phyloP scores from a whole-genome alignment of 2,797 vertebrate species.

The Molossus alvarezi region DNA sequence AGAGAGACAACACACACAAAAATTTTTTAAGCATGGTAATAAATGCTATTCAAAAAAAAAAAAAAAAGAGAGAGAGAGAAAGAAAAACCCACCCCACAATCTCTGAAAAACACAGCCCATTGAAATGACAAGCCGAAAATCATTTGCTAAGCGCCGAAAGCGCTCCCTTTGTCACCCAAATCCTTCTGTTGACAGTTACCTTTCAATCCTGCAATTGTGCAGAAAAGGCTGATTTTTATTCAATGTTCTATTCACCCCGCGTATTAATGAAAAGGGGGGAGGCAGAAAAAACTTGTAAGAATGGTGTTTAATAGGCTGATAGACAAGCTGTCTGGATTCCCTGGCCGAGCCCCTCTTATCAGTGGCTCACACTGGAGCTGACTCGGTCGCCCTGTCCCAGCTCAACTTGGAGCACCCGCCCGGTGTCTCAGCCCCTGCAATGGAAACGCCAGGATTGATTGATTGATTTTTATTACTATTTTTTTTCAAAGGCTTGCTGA shows the following conservation, averaged over 20 bases:
- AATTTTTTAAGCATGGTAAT: conserved; percentile 87
- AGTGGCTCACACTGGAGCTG: conserved; percentile 92
- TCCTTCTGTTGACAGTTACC: conserved; percentile 95
- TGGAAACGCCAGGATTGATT: neutral
- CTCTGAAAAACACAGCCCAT: conserved; percentile 93
- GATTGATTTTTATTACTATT: neutral
- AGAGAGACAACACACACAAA: conserved; percentile 85
- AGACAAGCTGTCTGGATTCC: conserved; percentile 93
- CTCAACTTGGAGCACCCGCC: conserved; percentile 81
- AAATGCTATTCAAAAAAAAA: conserved; percentile 90
- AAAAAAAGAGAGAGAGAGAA: neutral
- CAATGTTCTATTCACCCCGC: conserved; percentile 93
- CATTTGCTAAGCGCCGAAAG: conserved; percentile 92
- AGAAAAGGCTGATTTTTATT: conserved; percentile 94
- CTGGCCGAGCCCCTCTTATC: conserved; percentile 93
- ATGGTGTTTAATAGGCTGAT: conserved; percentile 94
- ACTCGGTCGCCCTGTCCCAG: conserved; percentile 83
- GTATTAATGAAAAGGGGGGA: conserved; percentile 92
- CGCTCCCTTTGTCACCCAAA: conserved; percentile 91
- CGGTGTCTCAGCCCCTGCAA: neutral
- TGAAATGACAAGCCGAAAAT: conserved; percentile 93
- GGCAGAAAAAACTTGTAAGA: conserved; percentile 91
- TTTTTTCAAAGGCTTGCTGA: conserved; percentile 73
- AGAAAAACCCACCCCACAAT: conserved; percentile 89
- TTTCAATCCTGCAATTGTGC: conserved; percentile 95